Percentiles rank a stretch among this genome's conserved stretches.
Conservation (phyloP, 2,113 vertebrate genomes). For the Struthidea cinerea region DNA sequence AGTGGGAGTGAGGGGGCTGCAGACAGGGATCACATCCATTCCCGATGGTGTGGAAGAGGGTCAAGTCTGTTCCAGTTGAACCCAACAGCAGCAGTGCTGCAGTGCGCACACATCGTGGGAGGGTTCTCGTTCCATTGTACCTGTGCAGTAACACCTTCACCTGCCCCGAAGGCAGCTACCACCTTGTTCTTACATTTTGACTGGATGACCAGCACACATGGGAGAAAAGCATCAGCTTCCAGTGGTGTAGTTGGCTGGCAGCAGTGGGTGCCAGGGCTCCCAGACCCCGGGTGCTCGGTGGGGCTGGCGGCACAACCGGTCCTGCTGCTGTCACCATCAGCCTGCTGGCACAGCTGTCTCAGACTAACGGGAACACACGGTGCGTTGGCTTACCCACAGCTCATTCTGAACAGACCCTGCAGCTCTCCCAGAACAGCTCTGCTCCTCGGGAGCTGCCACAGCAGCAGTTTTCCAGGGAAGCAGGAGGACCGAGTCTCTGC, state of each 20-base stretch:
- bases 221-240: neutral
- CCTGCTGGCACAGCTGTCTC: neutral
- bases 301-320: neutral
- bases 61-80: neutral
- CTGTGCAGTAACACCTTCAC: neutral
- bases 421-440: neutral
- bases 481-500: neutral
- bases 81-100: neutral
- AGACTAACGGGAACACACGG: neutral
- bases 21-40: neutral
- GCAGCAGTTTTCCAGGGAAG: neutral
- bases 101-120: fast-evolving
- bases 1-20: neutral
- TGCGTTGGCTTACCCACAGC: neutral
- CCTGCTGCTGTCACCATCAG: neutral
- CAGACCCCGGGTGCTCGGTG: fast-evolving
- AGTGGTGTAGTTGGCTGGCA: neutral
- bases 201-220: neutral
- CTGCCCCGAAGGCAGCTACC: neutral
- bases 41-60: neutral
- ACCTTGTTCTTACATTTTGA: neutral
- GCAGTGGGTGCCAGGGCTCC: neutral
- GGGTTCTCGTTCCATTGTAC: neutral
- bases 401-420: neutral
- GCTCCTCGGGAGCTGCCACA: neutral